Evolutionary conservation across 2,888 invertebrate species (phyloP), one percentile per base, ranked within the genome.

Genomic region (Homarus gammarus): DNA sequence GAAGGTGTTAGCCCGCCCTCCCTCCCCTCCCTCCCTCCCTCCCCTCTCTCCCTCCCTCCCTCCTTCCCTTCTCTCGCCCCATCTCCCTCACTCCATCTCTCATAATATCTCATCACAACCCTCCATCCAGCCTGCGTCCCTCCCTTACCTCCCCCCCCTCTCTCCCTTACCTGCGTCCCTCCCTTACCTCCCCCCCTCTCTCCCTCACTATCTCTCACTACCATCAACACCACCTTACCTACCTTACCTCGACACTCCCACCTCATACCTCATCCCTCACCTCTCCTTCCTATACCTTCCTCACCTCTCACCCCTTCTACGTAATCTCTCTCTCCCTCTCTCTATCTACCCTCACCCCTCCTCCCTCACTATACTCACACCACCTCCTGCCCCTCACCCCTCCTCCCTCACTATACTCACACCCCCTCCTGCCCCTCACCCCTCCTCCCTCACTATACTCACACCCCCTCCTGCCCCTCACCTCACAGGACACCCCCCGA

Each of bases 401-500:
- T 5, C 40, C n/a, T n/a, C n/a, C n/a, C n/a, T n/a, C n/a, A n/a
- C n/a, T n/a, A n/a, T n/a, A n/a, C n/a, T n/a, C n/a, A 8, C 36
- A 33, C 56, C 33, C 40, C n/a, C 27, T 18, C 22, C 75, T 22
- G 15, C 40, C 75, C n/a, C 27, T 15, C 38, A 22, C 27, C 15
- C 44, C 40, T 27, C n/a, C n/a, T n/a, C n/a, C n/a, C n/a, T n/a
- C n/a, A n/a, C n/a, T n/a, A n/a, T n/a, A n/a, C n/a, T n/a, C n/a
- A 8, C 36, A 33, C 56, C 33, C 36, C 56, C 18, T 6, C 77
- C 22, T 10, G 36, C 40, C 36, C 81, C 22, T 68, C 38, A 64
- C 64, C 64, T 64, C 64, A 64, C 64, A 64, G 27, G 64, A 64
- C 64, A 27, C 64, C 27, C 64, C 5, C n/a, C n/a, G n/a, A n/a